Evolutionary conservation across 2,888 invertebrate genomes (phyloP).

Genomic region (Eutolmus rufibarbis): DNA sequence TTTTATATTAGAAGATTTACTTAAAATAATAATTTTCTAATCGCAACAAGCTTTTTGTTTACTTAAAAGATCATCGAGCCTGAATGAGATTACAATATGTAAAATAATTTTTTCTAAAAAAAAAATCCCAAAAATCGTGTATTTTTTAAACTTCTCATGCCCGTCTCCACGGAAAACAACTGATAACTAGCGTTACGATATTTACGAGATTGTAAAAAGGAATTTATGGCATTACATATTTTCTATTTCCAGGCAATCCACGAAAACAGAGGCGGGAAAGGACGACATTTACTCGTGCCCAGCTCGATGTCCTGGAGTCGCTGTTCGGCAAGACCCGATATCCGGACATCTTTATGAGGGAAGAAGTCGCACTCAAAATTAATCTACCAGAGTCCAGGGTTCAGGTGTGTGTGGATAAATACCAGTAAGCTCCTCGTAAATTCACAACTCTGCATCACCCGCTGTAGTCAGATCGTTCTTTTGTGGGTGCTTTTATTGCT

Average conservation of each 20-base stretch:
- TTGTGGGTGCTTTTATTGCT: background rate
- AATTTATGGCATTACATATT: background rate
- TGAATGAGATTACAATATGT: too few species aligned
- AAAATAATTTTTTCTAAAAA: too few species aligned
- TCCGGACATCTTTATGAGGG: constrained; percentile 97
- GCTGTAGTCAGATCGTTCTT: background rate
- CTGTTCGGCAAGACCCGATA: constrained; percentile 93
- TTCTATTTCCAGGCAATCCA: constrained; percentile 64
- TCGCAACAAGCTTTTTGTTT: too few species aligned
- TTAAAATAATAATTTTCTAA: too few species aligned
- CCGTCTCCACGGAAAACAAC: background rate
- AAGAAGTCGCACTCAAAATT: constrained; percentile 95
- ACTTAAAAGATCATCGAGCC: too few species aligned
- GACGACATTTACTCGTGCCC: constrained; percentile 94
- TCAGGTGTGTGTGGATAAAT: constrained; percentile 72
- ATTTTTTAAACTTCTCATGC: background rate
- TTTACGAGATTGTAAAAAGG: background rate
- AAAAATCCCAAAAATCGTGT: too few species aligned
- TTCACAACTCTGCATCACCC: background rate
- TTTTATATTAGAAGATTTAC: too few species aligned
- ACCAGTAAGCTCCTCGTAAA: constrained; percentile 40
- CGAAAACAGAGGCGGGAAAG: constrained; percentile 93
- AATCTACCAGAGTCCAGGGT: constrained; percentile 96
- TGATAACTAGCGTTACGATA: background rate
- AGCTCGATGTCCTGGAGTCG: constrained; percentile 89